Evolutionary conservation across 2,797 vertebrate species (phyloP), one percentile per base, ranked within the genome.

Genomic region (Caiman crocodilus): DNA sequence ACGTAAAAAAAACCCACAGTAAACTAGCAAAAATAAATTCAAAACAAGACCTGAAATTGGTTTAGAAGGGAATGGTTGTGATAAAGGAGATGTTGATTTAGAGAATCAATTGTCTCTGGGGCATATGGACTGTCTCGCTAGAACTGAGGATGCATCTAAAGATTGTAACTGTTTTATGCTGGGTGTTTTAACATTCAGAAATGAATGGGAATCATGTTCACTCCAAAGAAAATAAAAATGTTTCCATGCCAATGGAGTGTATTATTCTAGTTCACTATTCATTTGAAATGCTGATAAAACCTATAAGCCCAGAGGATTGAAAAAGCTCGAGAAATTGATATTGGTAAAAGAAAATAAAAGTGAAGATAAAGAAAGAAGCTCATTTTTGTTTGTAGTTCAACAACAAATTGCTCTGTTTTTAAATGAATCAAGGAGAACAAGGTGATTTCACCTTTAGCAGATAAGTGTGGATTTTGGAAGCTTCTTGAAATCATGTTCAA

Each of bases 281-380:
- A 87, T 85, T 94, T 25, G 89, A 89, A 87, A 76, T 76, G 2
- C 15, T 89, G 82, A 57, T 88, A 92, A 95, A 89, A 85, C 5
- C 8, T 86, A 14, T 69, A 90, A 89, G 3, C 18, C 6, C 4
- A 69, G 32, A 84, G 23, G 12, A 89, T 14, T 84, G 55, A 90
- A 90, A 87, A 5, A 95, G 30, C 13, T 87, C 20, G 73, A 93
- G 59, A 93, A 90, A 88, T 2, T 79, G 7, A 67, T 92, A 87
- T 9, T 61, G 55, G 25, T 87, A 84, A 87, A 95, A 57, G n/a
- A 89, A 95, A 94, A 88, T 42, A 86, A 86, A 94, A 91, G 5
- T 90, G 32, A 94, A 88, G 35, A 81, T 76, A 88, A 94, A 91
- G 50, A 55, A 84, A 84, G 28, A 87, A 84, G 63, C 13, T 50